phyloP scores from a whole-genome alignment of 1,140 invertebrate species.

The Ceratina calcarata region DNA sequence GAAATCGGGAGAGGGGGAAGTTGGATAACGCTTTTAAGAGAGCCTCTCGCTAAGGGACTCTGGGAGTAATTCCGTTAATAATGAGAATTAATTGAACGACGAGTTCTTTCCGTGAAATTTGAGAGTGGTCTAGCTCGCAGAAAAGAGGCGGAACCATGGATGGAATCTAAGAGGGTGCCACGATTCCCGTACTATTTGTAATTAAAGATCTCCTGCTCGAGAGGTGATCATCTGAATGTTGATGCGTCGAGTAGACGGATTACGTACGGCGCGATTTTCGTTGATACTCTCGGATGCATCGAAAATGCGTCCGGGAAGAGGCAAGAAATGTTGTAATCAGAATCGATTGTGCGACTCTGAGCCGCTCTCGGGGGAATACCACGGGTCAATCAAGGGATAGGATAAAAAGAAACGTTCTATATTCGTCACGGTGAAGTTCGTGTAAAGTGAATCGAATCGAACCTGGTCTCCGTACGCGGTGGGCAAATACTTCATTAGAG shows the following conservation, averaged over 20 bases:
- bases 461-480: neutral
- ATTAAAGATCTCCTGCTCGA: conserved; percentile 59
- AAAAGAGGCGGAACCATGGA: neutral
- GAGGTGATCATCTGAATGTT: conserved; percentile 56
- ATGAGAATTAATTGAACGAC: conserved; percentile 60
- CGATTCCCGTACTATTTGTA: conserved; percentile 26
- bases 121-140: conserved; percentile 3
- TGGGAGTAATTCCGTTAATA: conserved; percentile 57
- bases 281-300: neutral
- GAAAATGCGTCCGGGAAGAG: neutral
- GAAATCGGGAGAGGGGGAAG: neutral
- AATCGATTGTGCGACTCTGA: neutral
- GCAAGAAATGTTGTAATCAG: too few relatives aligned
- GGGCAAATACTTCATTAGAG: conserved; percentile 37
- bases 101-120: conserved; percentile 49
- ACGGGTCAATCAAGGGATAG: too few relatives aligned
- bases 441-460: neutral
- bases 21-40: conserved; percentile 40
- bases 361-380: neutral
- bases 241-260: conserved; percentile 34
- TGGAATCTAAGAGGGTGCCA: neutral
- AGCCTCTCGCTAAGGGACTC: conserved; percentile 23
- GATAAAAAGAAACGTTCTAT: too few relatives aligned
- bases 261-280: conserved; percentile 8
- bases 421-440: too few relatives aligned